Evolutionary conservation across 2,888 invertebrate species (phyloP).

Genomic region (Pseudanteris insignis): DNA sequence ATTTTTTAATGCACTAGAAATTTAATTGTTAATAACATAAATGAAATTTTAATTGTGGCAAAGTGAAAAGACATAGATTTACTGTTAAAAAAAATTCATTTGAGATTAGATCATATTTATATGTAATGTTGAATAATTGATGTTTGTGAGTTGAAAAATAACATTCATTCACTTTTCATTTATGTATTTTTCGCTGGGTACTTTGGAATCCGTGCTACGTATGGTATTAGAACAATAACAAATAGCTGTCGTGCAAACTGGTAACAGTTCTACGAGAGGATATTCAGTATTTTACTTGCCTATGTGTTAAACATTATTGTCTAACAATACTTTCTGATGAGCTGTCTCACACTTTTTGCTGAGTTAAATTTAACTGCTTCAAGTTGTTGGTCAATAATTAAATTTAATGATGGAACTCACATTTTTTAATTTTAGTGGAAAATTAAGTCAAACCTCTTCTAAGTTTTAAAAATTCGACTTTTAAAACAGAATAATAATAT

Average conservation of each 20-base stretch:
- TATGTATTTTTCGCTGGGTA: slow-evolving; percentile 10
- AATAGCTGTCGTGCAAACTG: slow-evolving; percentile 24
- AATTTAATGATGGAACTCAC: background rate
- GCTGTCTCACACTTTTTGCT: slow-evolving; percentile 15
- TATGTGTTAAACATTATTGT: slow-evolving; percentile 19
- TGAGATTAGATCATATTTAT: too few relatives aligned
- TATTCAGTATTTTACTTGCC: slow-evolving; percentile 5
- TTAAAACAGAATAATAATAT: too few relatives aligned
- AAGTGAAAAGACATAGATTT: too few relatives aligned
- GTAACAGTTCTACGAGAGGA: slow-evolving; percentile 3
- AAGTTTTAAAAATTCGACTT: background rate
- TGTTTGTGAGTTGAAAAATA: too few relatives aligned
- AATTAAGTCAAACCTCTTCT: too few relatives aligned
- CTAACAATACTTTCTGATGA: slow-evolving; percentile 20
- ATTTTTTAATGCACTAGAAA: too few relatives aligned
- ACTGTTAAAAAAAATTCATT: too few relatives aligned
- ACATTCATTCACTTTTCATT: slow-evolving; percentile 1
- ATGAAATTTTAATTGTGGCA: too few relatives aligned
- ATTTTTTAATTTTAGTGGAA: background rate
- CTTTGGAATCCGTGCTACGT: slow-evolving; percentile 17
- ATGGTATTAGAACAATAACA: slow-evolving; percentile 22
- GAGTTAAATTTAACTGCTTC: slow-evolving; percentile 16
- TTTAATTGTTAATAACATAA: too few relatives aligned
- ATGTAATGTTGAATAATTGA: too few relatives aligned
- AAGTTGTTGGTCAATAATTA: too few relatives aligned